Percentiles rank a stretch among this genome's conserved stretches.
Evolutionary conservation across 2,888 invertebrate species (phyloP).

Genomic region (Cheiracanthium punctorium): DNA sequence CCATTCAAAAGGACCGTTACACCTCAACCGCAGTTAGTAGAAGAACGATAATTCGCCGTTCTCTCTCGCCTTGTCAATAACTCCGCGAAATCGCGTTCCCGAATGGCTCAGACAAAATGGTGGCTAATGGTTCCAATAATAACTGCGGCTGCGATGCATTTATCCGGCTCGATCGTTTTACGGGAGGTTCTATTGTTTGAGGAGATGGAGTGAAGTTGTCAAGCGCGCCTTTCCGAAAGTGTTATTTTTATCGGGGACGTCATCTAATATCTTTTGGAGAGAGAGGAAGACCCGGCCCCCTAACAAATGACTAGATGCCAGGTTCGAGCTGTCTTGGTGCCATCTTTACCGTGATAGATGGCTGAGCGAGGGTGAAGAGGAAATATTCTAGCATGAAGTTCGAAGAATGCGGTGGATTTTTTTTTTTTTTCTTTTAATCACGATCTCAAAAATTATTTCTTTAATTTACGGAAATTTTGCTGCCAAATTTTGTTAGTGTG

Average conservation of each 20-base stretch:
- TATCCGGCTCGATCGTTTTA: constrained; percentile 40
- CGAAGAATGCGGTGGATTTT: no score
- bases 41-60: constrained; percentile 18
- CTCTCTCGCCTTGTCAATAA: constrained; percentile 60
- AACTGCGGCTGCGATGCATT: constrained; percentile 38
- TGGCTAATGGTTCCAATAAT: constrained; percentile 63
- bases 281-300: no score
- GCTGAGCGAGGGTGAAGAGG: neutral
- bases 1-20: constrained; percentile 36
- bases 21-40: neutral
- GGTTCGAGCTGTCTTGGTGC: constrained; percentile 42
- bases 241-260: constrained; percentile 42
- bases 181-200: constrained; percentile 4
- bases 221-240: constrained; percentile 38
- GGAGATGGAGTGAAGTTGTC: constrained; percentile 60
- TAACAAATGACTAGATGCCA: constrained; percentile 49
- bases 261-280: constrained; percentile 54
- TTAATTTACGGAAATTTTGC: no score
- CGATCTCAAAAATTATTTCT: no score
- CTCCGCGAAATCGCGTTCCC: constrained; percentile 17
- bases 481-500: no score
- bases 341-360: constrained; percentile 50
- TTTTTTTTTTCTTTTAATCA: no score
- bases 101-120: constrained; percentile 40
- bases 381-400: no score